Base-by-base conservation (phyloP, 2,113 vertebrate species). In the Vombatus ursinus region DNA sequence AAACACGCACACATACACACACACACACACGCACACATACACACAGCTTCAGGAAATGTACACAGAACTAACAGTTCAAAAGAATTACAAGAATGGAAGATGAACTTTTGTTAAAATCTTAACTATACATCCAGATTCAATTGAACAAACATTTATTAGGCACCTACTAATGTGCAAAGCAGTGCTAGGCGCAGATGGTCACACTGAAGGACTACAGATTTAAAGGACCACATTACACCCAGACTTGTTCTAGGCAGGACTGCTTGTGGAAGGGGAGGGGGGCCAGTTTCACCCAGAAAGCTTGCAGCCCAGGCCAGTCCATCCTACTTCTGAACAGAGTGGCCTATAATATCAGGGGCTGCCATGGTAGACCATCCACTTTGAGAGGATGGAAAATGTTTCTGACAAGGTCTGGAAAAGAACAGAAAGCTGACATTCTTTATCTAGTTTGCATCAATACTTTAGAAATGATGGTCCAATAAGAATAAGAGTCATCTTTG, bases 101-200 rank as follows among this genome's bases (percentile, higher is more conserved):
- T 97, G 97, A 97, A 98, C 57, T 94, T 94, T 95, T 95, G 24
- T 95, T 96, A 98, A 90, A 90, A 97, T 98, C 98, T 98, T 97
- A 98, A 25, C 94, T 98, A 98, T 97, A 84, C 68, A 23, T 84
- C 68, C 68, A 84, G n/a, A 84, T 84, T 84, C 68, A 84, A 84
- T 84, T 84, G n/a, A 84, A 84, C 68, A 84, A 44, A 84, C 68
- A 84, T 84, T 84, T 84, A 84, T 84, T 84, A 84, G 68, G 68
- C 68, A 84, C 68, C 68, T 84, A 84, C 68, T 84, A 84, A 84
- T 84, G 68, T 84, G 68, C 68, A 84, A 84, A 84, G 68, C 68
- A 84, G 68, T 84, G 98, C 93, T 98, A 98, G 97, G 98, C 98
- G 98, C 98, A 98, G 84, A 96, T 96, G 97, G 98, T 98, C 98